phyloP scores from a whole-genome alignment of 1,140 invertebrate species.

The Plutomurus gul region DNA sequence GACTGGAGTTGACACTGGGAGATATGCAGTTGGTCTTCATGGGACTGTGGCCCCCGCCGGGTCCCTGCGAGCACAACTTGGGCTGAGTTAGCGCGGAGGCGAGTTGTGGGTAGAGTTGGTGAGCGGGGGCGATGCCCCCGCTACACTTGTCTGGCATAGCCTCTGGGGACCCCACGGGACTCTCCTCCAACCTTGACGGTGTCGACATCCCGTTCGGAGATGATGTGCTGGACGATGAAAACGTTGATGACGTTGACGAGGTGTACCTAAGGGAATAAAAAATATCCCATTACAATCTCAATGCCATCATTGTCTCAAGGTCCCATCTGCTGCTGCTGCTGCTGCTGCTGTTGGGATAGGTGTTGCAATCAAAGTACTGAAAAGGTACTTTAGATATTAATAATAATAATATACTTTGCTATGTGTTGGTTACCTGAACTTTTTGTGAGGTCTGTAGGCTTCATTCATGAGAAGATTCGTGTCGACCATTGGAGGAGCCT shows the following conservation, averaged over 20 bases:
- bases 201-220: constrained; percentile 36
- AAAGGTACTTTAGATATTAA: background rate
- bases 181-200: background rate
- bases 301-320: too few species aligned
- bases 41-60: background rate
- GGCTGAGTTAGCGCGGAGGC: constrained; percentile 53
- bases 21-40: background rate
- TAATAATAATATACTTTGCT: background rate
- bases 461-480: constrained; percentile 90
- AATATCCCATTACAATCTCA: background rate
- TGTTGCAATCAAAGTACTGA: too few species aligned
- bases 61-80: background rate
- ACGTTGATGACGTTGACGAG: constrained; percentile 29
- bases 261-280: constrained; percentile 12
- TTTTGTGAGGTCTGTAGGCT: constrained; percentile 92
- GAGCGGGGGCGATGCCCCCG: constrained; percentile 14
- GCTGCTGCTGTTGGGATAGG: too few species aligned
- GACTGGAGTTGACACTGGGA: background rate
- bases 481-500: constrained; percentile 86
- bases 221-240: constrained; percentile 55
- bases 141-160: background rate
- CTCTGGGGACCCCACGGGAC: background rate
- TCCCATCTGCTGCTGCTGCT: too few species aligned
- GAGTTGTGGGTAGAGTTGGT: constrained; percentile 52
- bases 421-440: constrained; percentile 68